These are phyloP conservation scores for Acanthiza pusilla DNA, from an alignment of 2,797 vertebrate genomes.

Conservation along the genomic window DNA sequence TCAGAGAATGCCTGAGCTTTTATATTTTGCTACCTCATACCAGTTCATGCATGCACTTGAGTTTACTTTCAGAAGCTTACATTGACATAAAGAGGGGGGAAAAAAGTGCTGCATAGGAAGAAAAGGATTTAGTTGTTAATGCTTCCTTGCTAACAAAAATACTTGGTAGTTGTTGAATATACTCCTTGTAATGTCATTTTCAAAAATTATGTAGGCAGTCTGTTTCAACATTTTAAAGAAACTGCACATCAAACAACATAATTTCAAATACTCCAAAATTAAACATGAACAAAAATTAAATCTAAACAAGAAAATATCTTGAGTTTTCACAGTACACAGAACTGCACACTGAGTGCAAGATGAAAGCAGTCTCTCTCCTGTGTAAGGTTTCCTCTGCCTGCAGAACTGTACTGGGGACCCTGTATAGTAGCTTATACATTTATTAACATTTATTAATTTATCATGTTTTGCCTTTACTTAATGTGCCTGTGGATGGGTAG, in stretches of 20 bases:
- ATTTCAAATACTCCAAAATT: background rate
- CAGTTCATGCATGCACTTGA: constrained; percentile 7
- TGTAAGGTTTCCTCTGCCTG: background rate
- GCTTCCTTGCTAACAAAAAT: background rate
- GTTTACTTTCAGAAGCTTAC: constrained; percentile 12
- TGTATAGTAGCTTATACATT: background rate
- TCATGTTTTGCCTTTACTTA: background rate
- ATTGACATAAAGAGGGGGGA: background rate
- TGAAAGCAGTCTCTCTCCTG: background rate
- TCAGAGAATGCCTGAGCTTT: background rate
- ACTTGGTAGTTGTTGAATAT: background rate
- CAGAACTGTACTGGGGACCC: background rate
- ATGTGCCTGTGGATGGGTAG: background rate
- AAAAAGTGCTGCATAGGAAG: background rate
- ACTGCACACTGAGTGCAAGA: background rate
- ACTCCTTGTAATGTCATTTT: background rate
- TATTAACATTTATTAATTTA: background rate
- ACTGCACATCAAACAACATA: background rate
- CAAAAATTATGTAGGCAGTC: background rate
- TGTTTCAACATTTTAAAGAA: background rate
- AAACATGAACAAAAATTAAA: background rate
- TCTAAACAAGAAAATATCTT: background rate
- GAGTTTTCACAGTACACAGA: background rate
- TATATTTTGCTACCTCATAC: background rate
- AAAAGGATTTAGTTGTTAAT: background rate